phyloP scores from a whole-genome alignment of 1,140 invertebrate species.

The Magallana ariakensis region DNA sequence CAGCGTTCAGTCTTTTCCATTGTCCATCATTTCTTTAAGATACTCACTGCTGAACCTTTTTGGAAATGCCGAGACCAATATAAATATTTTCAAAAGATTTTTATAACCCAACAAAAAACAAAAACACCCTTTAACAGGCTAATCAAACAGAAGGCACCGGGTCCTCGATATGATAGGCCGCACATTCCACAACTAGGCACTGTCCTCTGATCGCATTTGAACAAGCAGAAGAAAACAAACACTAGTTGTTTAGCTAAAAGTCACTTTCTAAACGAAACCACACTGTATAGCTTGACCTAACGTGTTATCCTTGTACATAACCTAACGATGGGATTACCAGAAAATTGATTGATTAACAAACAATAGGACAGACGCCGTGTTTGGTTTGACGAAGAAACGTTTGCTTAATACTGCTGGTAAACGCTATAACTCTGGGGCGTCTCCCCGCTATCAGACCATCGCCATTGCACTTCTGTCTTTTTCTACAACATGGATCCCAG shows the following conservation, averaged over 20 bases:
- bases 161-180: not conserved
- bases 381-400: conserved; percentile 28
- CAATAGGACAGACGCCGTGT: not conserved
- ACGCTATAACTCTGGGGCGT: not conserved
- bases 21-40: too few relatives aligned
- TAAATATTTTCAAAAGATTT: too few relatives aligned
- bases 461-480: not conserved
- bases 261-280: conserved; percentile 19
- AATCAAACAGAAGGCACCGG: conserved; percentile 7
- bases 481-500: too few relatives aligned
- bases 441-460: not conserved
- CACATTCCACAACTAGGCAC: conserved; percentile 6
- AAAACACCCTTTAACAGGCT: not conserved
- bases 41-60: too few relatives aligned
- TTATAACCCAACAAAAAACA: not conserved
- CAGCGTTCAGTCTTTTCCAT: too few relatives aligned
- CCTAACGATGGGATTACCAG: conserved; percentile 12
- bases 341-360: conserved; percentile 35
- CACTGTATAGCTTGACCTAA: conserved; percentile 1
- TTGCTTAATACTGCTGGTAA: conserved; percentile 11
- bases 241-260: not conserved
- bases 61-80: too few relatives aligned
- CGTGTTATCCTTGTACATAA: conserved; percentile 14
- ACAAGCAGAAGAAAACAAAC: conserved; percentile 7
- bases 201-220: conserved; percentile 6